Evolutionary conservation across 2,113 vertebrate species (phyloP).

Genomic region (Mus musculus): DNA sequence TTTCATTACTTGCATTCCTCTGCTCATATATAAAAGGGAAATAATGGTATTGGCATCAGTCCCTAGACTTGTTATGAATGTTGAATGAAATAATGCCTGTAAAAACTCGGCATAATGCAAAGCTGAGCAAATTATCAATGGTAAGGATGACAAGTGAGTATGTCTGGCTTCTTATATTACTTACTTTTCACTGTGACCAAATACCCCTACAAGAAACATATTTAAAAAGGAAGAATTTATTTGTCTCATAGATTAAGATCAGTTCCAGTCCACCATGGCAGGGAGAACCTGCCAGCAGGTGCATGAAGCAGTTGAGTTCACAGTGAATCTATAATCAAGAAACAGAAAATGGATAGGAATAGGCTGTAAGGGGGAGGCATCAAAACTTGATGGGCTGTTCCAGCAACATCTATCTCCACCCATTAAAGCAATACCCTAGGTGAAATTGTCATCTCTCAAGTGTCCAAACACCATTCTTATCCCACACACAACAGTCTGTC

Average conservation of each 20-base stretch:
- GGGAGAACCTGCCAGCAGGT: background rate
- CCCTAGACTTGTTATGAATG: background rate
- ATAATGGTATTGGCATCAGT: background rate
- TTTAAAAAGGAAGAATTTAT: too few species aligned
- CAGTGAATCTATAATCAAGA: background rate
- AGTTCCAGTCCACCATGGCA: background rate
- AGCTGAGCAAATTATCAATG: background rate
- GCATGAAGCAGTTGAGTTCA: background rate
- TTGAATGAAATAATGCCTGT: background rate
- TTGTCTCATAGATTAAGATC: background rate
- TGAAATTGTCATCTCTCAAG: too few species aligned
- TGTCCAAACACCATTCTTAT: background rate
- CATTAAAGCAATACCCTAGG: background rate
- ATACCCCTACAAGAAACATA: background rate
- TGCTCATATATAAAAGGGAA: background rate
- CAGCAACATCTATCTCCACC: background rate
- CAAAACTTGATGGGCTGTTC: background rate
- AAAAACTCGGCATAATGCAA: background rate
- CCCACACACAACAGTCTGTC: background rate
- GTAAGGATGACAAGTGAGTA: background rate
- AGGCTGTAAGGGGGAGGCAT: background rate
- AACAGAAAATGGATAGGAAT: background rate
- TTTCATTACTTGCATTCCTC: background rate
- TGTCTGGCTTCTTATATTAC: background rate
- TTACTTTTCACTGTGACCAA: background rate